phyloP scores from a whole-genome alignment of 2,888 invertebrate species.

The Lymantria monacha region DNA sequence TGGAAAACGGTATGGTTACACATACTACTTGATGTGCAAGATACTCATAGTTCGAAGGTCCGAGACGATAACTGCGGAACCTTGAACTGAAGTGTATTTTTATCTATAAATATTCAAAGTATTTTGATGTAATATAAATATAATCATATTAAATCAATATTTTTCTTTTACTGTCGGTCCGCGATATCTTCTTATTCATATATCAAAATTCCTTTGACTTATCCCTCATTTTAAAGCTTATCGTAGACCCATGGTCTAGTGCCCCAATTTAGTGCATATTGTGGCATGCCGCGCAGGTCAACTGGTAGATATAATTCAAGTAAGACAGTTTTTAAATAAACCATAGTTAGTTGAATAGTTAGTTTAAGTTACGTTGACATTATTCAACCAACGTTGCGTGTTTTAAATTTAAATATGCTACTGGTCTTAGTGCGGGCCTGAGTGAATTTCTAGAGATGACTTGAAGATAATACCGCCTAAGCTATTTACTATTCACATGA shows the following conservation, averaged over 20 bases:
- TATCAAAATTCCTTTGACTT: too few species aligned
- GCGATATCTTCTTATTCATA: too few species aligned
- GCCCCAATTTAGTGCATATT: too few species aligned
- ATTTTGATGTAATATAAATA: background rate
- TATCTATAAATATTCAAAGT: background rate
- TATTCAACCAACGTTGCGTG: conserved; percentile 17
- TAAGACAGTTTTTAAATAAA: conserved; percentile 10
- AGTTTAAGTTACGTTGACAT: conserved; percentile 7
- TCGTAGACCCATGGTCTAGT: too few species aligned
- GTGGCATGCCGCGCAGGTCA: too few species aligned
- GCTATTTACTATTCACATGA: conserved; percentile 50
- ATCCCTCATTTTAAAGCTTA: too few species aligned
- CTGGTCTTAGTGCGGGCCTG: conserved; percentile 48
- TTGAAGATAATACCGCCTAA: conserved; percentile 50
- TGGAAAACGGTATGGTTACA: conserved; percentile 29
- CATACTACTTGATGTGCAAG: conserved; percentile 24
- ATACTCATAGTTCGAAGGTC: conserved; percentile 18
- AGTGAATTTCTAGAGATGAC: conserved; percentile 43
- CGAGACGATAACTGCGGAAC: conserved; percentile 5
- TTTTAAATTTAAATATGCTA: conserved; percentile 50
- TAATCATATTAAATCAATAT: too few species aligned
- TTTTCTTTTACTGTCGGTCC: too few species aligned
- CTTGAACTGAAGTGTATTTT: background rate
- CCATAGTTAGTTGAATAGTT: conserved; percentile 17
- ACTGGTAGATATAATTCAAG: too few species aligned